Percentiles rank a stretch among this genome's conserved stretches.
Evolutionary conservation across 2,888 invertebrate species (phyloP).

Genomic region (Zaprionus bogoriensis): DNA sequence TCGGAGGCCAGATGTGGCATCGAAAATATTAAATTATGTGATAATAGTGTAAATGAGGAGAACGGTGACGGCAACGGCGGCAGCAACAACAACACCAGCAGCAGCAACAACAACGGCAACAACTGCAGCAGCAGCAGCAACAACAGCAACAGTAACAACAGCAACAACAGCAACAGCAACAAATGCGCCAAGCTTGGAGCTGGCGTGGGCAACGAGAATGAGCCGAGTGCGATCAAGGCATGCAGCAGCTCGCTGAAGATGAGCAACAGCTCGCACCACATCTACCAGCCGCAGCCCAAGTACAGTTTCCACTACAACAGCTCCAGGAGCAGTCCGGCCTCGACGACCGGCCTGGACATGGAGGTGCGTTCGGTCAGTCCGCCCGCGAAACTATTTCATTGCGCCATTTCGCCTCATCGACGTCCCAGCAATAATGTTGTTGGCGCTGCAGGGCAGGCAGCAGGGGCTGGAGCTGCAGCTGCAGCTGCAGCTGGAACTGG

Average conservation of each 20-base stretch:
- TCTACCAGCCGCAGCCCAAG: conserved; percentile 82
- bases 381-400: conserved; percentile 84
- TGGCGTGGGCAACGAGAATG: conserved; percentile 65
- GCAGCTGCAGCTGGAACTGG: conserved; percentile 14
- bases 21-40: conserved; percentile 84
- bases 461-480: background rate
- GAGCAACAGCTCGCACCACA: conserved; percentile 82
- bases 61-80: conserved; percentile 63
- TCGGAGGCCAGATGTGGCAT: conserved; percentile 83
- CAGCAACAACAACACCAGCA: conserved; percentile 35
- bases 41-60: conserved; percentile 83
- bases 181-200: conserved; percentile 53
- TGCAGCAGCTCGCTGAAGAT: conserved; percentile 80
- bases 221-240: conserved; percentile 71
- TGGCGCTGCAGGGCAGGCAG: conserved; percentile 15
- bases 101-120: conserved; percentile 48
- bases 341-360: conserved; percentile 81
- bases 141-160: conserved; percentile 48
- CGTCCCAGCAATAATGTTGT: conserved; percentile 82
- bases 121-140: conserved; percentile 48
- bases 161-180: conserved; percentile 37
- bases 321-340: conserved; percentile 82
- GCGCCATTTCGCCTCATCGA: conserved; percentile 85
- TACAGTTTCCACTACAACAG: conserved; percentile 82
- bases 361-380: conserved; percentile 83